Evolutionary conservation across 2,113 vertebrate genomes (phyloP), one percentile per base, ranked within the genome.

Genomic region (Gavialis gangeticus): DNA sequence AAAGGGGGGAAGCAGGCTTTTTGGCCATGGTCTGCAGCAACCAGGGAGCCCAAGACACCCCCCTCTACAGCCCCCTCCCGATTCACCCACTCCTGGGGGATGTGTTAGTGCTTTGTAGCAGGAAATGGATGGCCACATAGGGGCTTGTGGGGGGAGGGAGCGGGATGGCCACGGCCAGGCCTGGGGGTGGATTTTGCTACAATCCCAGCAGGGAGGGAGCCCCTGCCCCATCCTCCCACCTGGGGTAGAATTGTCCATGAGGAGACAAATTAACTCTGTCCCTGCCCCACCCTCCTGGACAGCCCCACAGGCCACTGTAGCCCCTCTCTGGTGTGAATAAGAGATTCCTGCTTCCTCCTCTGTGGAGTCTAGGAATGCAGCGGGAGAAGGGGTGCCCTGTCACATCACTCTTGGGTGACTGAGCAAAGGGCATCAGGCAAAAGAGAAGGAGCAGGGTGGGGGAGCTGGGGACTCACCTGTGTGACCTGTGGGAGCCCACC

Each of bases 401-500:
- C 37, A 37, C 37, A 37, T 37, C 37, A 7, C 8, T 37, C 37
- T 37, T 88, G 64, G 54, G n/a, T 24, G 80, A 80, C 14, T 30
- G 30, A 18, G 46, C 18, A 81, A 80, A 73, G 37, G 37, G 37
- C 37, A 37, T 37, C 37, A 37, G 37, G 37, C 37, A 37, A 37
- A 77, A 13, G 24, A 55, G 73, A 59, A 37, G 34, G 62, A 27
- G 66, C 19, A 6, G 24, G 16, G 10, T 7, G 10, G 2, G 58
- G 46, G 46, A 54, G 7, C 5, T 15, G 17, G 9, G 30, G 11
- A 83, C 97, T 98, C 97, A 99, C 99, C 99, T 99, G 99, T 89
- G 99, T 99, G 94, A 99, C 98, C 97, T 99, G 99, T 57, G 99
- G 99, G 78, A 99, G 98, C 81, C 99, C 99, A 75, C 99, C 99